These are phyloP conservation scores for Eulemur mongoz DNA, from an alignment of 2,797 vertebrate genomes.

Conservation along the genomic window DNA sequence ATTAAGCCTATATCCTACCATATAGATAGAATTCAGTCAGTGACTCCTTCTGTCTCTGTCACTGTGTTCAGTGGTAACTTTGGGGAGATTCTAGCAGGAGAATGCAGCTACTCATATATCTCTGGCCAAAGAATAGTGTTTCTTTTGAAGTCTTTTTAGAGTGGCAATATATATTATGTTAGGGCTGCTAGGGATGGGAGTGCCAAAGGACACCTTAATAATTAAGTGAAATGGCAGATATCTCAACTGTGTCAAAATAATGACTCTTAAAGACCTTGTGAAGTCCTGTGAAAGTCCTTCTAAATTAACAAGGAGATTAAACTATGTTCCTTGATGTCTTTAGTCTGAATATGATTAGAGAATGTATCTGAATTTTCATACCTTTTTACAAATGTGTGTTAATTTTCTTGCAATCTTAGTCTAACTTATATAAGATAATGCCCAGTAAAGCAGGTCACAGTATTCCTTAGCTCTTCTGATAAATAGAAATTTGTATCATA, in stretches of 20 bases:
- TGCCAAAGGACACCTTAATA: not conserved
- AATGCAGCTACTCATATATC: not conserved
- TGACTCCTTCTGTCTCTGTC: not conserved
- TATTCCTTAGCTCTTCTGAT: slow-evolving; percentile 2
- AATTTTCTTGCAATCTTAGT: slow-evolving; percentile 28
- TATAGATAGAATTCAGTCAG: not conserved
- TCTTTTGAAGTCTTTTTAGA: not conserved
- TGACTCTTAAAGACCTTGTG: not conserved
- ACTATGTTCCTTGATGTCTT: not conserved
- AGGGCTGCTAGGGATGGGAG: not conserved
- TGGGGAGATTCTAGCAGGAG: not conserved
- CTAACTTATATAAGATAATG: not conserved
- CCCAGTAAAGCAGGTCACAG: not conserved
- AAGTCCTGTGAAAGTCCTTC: not conserved
- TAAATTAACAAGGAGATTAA: not conserved
- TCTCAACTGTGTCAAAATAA: not conserved
- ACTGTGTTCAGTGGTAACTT: not conserved
- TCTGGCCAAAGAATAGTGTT: not conserved
- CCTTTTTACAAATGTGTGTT: not conserved
- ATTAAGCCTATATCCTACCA: not conserved
- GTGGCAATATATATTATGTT: not conserved
- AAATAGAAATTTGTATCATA: not conserved
- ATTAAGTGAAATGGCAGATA: not conserved
- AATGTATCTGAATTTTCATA: slow-evolving; percentile 16
- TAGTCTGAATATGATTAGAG: not conserved